These are phyloP conservation scores for Mycogona germanica DNA, from an alignment of 2,888 invertebrate genomes.

Conservation along the genomic window DNA sequence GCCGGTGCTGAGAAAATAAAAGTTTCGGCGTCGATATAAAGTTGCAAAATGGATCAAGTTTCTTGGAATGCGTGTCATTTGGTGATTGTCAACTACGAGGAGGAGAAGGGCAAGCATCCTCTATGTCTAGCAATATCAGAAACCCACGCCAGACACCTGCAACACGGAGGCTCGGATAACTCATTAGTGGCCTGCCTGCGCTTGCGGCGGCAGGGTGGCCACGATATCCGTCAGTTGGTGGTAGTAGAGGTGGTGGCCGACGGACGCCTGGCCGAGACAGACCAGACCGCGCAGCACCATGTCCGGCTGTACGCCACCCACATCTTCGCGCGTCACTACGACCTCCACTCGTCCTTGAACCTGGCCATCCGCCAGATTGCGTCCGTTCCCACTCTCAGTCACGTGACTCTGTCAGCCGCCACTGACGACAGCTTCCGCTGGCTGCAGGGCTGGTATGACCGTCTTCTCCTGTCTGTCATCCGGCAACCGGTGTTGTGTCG, in stretches of 20 bases:
- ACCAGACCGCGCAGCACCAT: no score
- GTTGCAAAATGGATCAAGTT: neutral
- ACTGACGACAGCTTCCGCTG: conserved; percentile 1
- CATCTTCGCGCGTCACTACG: conserved; percentile 6
- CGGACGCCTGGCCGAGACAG: no score
- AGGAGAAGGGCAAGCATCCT: neutral
- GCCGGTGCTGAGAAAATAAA: no score
- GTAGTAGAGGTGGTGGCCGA: neutral
- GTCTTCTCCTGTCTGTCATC: neutral
- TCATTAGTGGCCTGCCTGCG: conserved; percentile 3
- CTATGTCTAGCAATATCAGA: neutral
- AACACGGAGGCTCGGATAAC: neutral
- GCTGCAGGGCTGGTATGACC: neutral
- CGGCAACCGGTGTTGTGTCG: conserved; percentile 7
- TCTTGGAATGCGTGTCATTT: neutral
- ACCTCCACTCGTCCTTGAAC: conserved; percentile 1
- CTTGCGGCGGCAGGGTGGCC: neutral
- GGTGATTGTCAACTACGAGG: neutral
- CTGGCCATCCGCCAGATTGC: neutral
- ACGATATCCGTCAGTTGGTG: neutral
- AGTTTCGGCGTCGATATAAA: neutral
- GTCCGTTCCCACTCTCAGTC: conserved; percentile 3
- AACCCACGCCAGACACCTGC: neutral
- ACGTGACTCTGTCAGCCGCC: neutral
- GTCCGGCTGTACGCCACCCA: conserved; percentile 4